Percentiles rank a stretch among this genome's conserved stretches.
These are phyloP conservation scores for Halocynthia aurantium DNA, from an alignment of 23 tunicate genomes.

Conservation along the genomic window DNA sequence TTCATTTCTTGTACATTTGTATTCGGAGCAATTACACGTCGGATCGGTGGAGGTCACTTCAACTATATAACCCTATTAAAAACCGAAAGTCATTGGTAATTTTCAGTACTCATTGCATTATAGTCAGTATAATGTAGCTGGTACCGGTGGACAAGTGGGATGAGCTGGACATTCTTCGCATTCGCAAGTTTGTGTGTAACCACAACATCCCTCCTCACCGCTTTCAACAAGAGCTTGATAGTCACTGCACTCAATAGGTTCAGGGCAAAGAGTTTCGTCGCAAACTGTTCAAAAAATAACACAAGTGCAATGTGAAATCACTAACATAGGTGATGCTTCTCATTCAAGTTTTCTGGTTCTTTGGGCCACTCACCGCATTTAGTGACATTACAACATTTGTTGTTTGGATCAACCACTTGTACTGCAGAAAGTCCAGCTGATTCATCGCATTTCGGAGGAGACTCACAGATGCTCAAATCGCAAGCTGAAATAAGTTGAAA, in stretches of 20 bases:
- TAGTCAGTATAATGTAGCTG: not conserved
- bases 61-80: conserved; percentile 7
- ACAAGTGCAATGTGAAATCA: too few relatives aligned
- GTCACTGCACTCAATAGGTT: not conserved
- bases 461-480: not conserved
- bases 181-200: conserved; percentile 8
- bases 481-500: not conserved
- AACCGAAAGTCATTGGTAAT: not conserved
- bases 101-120: not conserved
- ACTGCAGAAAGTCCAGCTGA: too few relatives aligned
- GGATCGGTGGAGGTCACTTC: not conserved
- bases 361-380: too few relatives aligned
- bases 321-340: too few relatives aligned
- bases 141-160: conserved; percentile 14
- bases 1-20: conserved; percentile 3
- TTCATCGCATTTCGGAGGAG: not conserved
- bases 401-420: too few relatives aligned
- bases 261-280: too few relatives aligned
- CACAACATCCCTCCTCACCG: conserved; percentile 6
- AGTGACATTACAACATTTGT: too few relatives aligned
- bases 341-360: too few relatives aligned
- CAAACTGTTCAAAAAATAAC: too few relatives aligned
- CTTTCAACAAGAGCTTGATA: conserved; percentile 6
- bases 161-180: conserved; percentile 4
- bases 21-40: not conserved